These are phyloP conservation scores for Tetanocera ferruginea DNA, from an alignment of 2,888 invertebrate species.

Conservation along the genomic window DNA sequence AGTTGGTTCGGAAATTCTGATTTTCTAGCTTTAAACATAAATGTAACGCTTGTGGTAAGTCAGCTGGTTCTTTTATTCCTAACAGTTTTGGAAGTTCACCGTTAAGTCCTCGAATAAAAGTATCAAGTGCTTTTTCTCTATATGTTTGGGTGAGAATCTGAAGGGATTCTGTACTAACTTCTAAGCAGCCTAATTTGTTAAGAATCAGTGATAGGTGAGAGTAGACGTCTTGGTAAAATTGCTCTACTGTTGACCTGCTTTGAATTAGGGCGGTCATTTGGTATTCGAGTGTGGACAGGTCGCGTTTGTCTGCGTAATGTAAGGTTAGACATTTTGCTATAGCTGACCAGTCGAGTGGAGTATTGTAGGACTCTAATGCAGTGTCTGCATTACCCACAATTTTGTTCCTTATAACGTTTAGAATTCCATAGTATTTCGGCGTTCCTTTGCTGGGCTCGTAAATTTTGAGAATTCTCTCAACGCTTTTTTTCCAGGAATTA, in stretches of 20 bases:
- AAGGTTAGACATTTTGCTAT: slow-evolving; percentile 40
- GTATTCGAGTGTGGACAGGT: slow-evolving; percentile 47
- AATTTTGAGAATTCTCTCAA: slow-evolving; percentile 22
- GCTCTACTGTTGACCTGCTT: slow-evolving; percentile 38
- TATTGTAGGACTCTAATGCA: too few relatives aligned
- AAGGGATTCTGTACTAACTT: too few relatives aligned
- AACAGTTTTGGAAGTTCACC: too few relatives aligned
- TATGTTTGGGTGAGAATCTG: slow-evolving; percentile 29
- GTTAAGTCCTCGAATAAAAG: too few relatives aligned
- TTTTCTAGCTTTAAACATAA: slow-evolving; percentile 35
- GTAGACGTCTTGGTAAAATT: slow-evolving; percentile 50
- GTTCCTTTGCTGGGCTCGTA: slow-evolving; percentile 5
- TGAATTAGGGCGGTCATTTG: slow-evolving; percentile 39
- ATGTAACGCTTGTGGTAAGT: too few relatives aligned
- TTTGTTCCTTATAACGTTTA: slow-evolving; percentile 8
- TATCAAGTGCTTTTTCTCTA: slow-evolving; percentile 41
- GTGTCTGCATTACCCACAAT: too few relatives aligned
- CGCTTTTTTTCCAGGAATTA: slow-evolving; percentile 29
- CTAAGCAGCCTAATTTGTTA: slow-evolving; percentile 49
- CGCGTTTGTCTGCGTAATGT: slow-evolving; percentile 47
- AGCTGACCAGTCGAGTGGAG: too few relatives aligned
- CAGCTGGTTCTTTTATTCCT: too few relatives aligned
- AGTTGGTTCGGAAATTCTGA: slow-evolving; percentile 24
- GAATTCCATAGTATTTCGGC: slow-evolving; percentile 37
- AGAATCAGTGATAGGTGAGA: slow-evolving; percentile 49